Evolutionary conservation across 2,797 vertebrate genomes (phyloP).

Genomic region (Enteromius trimaculatus): DNA sequence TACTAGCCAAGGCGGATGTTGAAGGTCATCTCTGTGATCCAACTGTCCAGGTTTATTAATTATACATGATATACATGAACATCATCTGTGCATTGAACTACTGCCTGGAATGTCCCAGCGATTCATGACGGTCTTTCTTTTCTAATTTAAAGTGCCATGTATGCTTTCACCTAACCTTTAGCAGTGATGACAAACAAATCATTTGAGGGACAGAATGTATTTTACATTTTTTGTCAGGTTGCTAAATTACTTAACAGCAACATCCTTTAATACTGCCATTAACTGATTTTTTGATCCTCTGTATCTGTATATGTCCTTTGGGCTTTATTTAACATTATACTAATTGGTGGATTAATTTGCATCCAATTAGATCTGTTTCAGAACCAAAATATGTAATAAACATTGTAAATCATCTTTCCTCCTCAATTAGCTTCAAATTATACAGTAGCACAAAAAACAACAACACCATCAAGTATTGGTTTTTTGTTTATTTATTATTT

Average conservation of each 20-base stretch:
- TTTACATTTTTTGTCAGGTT: constrained; percentile 14
- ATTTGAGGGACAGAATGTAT: background rate
- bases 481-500: background rate
- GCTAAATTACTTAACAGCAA: constrained; percentile 3
- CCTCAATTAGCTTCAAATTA: background rate
- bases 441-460: background rate
- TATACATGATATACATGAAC: background rate
- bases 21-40: background rate
- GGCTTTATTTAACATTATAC: background rate
- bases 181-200: constrained; percentile 1
- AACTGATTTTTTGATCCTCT: background rate
- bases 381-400: background rate
- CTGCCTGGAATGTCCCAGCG: background rate
- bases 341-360: background rate
- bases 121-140: background rate
- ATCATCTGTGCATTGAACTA: background rate
- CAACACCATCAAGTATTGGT: background rate
- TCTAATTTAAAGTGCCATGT: constrained; percentile 3
- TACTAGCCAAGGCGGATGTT: background rate
- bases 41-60: background rate
- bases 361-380: background rate
- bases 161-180: constrained; percentile 11
- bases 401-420: background rate
- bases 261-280: background rate
- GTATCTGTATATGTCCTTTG: background rate